Evolutionary conservation across 2,888 invertebrate species (phyloP), one percentile per base, ranked within the genome.

Genomic region (Phaedon cochleariae): DNA sequence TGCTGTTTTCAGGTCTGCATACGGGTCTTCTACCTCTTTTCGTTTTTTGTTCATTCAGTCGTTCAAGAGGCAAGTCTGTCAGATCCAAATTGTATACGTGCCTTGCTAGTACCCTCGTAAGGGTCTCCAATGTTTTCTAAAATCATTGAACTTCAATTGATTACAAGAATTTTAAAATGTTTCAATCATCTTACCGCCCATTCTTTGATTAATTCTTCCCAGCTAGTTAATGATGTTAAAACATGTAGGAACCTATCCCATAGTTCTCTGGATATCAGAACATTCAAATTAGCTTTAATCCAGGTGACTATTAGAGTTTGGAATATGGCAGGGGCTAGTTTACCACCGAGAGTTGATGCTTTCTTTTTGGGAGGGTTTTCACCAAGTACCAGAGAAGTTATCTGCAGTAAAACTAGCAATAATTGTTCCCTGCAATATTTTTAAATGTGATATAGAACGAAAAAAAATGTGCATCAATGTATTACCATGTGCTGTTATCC

Each of bases 291-390:
- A 0, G 97, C 98, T 79, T 97, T 95, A 75, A 98, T 97, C 97
- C 98, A 98, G 2, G 97, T 97, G 70, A 98, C 97, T 73, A 98
- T 96, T 54, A 98, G 85, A 0, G 98, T 98, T 88, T 98, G 93
- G 77, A 94, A 93, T 73, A 94, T 88, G 0, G 95, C 94, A 20
- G 93, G 93, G 4, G 95, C 95, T 68, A 95, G 84, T 78, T 92
- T 92, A 29, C 92, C 92, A 41, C 92, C 92, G 77, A 93, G 82
- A 73, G 90, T 90, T 73, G 90, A 90, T 73, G 90, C 88, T 82
- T 94, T 94, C 63, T 90, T 88, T 75, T 90, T 90, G 1, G 91
- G 90, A 4, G 92, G 91, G 66, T 90, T 90, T 80, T 93, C 93
- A 73, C 91, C 91, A 58, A 98, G 85, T 54, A 97, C 95, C 65